phyloP scores from a whole-genome alignment of 1,140 invertebrate species.

The Sesamia nonagrioides region DNA sequence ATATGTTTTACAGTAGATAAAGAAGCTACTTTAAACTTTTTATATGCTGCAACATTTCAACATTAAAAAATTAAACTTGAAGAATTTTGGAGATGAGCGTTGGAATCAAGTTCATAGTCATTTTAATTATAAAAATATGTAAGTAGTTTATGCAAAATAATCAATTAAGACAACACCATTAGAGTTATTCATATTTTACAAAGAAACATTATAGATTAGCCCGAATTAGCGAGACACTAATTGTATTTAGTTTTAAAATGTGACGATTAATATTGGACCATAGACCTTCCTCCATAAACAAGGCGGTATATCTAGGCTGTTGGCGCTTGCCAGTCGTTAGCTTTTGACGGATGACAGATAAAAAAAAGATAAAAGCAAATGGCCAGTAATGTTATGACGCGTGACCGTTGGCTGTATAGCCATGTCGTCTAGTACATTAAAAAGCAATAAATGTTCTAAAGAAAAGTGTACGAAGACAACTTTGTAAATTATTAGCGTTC shows the following conservation, averaged over 20 bases:
- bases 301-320: conserved; percentile 56
- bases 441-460: conserved; percentile 74
- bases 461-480: conserved; percentile 57
- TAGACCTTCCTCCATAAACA: conserved; percentile 34
- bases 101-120: background rate
- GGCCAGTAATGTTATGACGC: conserved; percentile 66
- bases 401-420: conserved; percentile 66
- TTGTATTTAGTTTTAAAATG: conserved; percentile 34
- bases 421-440: conserved; percentile 79
- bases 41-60: no score
- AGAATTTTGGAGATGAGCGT: background rate
- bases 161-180: conserved; percentile 2
- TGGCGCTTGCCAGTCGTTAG: conserved; percentile 64
- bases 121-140: background rate
- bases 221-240: conserved; percentile 45
- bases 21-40: no score
- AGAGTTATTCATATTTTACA: background rate
- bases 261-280: conserved; percentile 36
- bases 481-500: conserved; percentile 65
- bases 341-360: conserved; percentile 69
- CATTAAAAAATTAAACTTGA: no score
- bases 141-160: background rate
- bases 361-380: conserved; percentile 75
- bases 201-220: conserved; percentile 20
- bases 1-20: no score